A percentile compares a stretch with the other conserved stretches of the same genome.
Conservation (phyloP, 2,797 vertebrate species). For the Poecilia picta region DNA sequence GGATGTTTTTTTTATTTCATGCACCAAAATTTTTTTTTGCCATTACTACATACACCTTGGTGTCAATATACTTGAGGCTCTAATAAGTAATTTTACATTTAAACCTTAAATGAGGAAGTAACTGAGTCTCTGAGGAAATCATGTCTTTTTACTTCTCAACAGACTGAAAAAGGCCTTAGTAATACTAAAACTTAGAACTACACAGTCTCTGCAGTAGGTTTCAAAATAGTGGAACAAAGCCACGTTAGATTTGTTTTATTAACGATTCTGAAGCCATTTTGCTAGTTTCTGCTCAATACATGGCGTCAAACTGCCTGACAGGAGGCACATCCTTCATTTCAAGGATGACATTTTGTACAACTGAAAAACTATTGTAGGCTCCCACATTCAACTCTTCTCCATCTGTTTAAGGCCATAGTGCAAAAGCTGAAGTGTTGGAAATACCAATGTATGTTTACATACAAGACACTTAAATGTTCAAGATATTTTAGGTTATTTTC, state of each 20-base stretch:
- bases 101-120: background rate
- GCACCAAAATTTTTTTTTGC: constrained; percentile 15
- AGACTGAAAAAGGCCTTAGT: background rate
- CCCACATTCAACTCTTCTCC: constrained; percentile 16
- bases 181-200: background rate
- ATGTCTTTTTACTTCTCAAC: background rate
- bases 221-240: background rate
- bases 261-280: background rate
- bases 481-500: fast-evolving
- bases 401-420: constrained; percentile 1
- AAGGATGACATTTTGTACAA: constrained; percentile 17
- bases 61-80: constrained; percentile 20
- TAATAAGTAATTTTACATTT: constrained; percentile 9
- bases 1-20: constrained; percentile 40
- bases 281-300: constrained; percentile 28
- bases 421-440: constrained; percentile 23
- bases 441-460: background rate
- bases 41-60: constrained; percentile 13
- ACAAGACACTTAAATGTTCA: background rate
- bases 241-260: background rate
- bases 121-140: background rate
- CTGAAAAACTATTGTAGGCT: constrained; percentile 1
- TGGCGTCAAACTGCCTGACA: background rate
- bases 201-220: background rate
- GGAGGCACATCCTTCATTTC: background rate